Evolutionary conservation across 37 sponge, comb jelly and placozoan genomes (phyloP).

Genomic region (Corticium candelabrum): DNA sequence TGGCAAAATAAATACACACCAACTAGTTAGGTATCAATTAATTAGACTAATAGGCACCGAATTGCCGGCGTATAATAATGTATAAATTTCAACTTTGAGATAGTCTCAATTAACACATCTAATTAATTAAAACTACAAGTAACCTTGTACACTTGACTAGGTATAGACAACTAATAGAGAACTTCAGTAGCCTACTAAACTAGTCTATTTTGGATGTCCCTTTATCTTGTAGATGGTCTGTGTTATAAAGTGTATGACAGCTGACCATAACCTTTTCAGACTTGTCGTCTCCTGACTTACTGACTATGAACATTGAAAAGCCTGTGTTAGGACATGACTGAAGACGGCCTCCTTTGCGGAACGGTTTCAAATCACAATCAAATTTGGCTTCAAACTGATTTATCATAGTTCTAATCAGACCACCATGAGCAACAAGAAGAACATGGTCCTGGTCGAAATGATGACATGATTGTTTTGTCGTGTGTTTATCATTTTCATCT

Average conservation of each 20-base stretch:
- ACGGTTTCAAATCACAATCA: neutral
- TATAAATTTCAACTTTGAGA: no score
- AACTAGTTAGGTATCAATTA: no score
- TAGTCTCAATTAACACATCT: no score
- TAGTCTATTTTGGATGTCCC: no score
- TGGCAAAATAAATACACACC: neutral
- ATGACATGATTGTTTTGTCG: no score
- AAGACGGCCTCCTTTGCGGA: neutral
- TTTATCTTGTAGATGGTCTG: neutral
- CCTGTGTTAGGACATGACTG: neutral
- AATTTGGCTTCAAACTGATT: neutral
- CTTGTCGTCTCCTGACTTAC: neutral
- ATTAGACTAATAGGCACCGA: no score
- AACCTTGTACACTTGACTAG: no score
- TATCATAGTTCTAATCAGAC: neutral
- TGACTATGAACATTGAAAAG: neutral
- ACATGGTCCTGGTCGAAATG: neutral
- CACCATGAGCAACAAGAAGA: neutral
- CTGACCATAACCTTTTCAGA: neutral
- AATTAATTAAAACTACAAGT: no score
- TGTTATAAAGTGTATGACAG: neutral
- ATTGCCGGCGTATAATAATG: no score
- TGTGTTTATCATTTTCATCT: no score
- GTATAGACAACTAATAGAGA: no score
- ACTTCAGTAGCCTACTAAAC: no score